phyloP scores from a whole-genome alignment of 2,113 vertebrate species.

The Clarias macrocephalus region DNA sequence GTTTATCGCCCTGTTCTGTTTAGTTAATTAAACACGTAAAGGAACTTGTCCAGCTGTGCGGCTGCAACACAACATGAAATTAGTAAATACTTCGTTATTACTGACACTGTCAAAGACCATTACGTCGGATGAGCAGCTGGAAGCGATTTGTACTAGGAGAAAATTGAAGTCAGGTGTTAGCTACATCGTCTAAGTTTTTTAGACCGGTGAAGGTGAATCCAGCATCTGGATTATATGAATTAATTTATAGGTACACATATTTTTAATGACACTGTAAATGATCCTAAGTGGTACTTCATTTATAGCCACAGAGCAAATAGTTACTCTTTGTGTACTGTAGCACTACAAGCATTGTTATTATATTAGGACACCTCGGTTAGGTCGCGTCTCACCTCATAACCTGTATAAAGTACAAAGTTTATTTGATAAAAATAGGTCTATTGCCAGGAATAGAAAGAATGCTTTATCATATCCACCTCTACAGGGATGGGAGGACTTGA shows the following conservation, averaged over 20 bases:
- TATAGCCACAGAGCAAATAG: not conserved
- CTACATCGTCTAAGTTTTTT: not conserved
- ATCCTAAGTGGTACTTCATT: not conserved
- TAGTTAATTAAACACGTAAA: conserved; percentile 61
- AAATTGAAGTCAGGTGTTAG: not conserved
- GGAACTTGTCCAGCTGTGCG: conserved; percentile 40
- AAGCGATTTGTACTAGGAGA: not conserved
- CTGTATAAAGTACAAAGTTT: not conserved
- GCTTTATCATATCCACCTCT: not conserved
- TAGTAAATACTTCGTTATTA: not conserved
- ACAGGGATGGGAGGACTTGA: not conserved
- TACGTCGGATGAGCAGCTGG: not conserved
- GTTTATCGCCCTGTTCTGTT: conserved; percentile 33
- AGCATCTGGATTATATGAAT: not conserved
- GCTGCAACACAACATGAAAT: conserved; percentile 1
- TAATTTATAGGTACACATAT: not conserved
- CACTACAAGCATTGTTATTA: not conserved
- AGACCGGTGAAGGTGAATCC: not conserved
- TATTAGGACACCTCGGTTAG: not conserved
- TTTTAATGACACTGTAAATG: conserved; percentile 5
- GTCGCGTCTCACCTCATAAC: not conserved
- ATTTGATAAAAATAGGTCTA: not conserved
- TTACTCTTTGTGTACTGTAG: not conserved
- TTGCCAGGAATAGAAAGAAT: not conserved
- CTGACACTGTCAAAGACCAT: not conserved